phyloP scores from a whole-genome alignment of 2,797 vertebrate species.

The Ptychobarbus kaznakovi region DNA sequence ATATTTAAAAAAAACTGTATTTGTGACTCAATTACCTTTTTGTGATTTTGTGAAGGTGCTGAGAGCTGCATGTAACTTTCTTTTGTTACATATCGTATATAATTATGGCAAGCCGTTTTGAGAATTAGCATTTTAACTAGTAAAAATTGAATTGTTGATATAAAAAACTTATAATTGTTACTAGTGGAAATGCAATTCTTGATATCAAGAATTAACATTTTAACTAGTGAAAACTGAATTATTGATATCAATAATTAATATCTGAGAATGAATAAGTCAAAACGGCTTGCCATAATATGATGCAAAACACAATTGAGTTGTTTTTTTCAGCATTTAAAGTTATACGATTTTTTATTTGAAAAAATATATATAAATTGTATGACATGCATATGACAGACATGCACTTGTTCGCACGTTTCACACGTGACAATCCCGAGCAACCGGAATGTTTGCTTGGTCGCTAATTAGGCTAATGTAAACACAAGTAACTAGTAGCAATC shows the following conservation, averaged over 20 bases:
- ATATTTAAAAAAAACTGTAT: neutral
- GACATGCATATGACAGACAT: neutral
- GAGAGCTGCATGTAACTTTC: neutral
- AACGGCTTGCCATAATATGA: no score
- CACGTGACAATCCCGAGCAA: neutral
- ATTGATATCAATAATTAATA: no score
- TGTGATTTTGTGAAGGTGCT: neutral
- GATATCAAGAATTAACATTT: no score
- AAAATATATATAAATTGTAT: neutral
- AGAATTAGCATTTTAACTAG: no score
- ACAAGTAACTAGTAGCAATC: neutral
- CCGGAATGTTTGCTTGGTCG: slow-evolving; percentile 5
- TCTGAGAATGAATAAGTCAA: no score
- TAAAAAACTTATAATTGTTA: no score
- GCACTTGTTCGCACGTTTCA: neutral
- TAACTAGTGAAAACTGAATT: no score
- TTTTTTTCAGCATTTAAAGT: neutral
- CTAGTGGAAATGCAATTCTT: no score
- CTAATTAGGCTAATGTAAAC: neutral
- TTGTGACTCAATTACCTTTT: neutral
- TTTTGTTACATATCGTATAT: no score
- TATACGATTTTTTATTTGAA: neutral
- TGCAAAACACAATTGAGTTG: neutral
- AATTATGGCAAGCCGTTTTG: no score
- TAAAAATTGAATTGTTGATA: no score